Conservation (phyloP, 2,113 vertebrate species). For the Otolemur garnettii region DNA sequence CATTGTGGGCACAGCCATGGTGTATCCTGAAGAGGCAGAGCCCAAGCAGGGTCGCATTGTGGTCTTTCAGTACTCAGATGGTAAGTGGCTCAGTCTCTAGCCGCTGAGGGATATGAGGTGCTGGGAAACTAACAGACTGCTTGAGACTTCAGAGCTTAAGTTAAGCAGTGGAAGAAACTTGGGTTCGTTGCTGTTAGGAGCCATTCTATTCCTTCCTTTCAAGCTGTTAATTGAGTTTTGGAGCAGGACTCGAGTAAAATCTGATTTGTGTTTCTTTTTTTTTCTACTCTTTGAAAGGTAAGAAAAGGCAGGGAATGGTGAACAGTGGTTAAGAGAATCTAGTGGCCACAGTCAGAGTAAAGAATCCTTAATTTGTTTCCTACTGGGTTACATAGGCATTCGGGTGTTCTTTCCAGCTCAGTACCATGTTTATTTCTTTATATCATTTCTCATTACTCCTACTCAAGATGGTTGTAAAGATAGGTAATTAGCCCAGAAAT, state of each 20-base stretch:
- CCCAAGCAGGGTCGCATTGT: conserved; percentile 99
- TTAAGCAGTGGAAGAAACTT: not conserved
- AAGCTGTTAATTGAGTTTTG: not conserved
- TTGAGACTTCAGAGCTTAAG: not conserved
- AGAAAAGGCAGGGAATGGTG: not conserved
- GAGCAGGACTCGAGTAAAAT: not conserved
- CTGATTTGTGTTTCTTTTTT: not conserved
- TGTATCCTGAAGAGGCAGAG: conserved; percentile 98
- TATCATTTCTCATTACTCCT: not conserved
- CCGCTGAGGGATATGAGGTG: accelerated
- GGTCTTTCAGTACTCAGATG: conserved; percentile 98
- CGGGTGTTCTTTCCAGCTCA: not conserved
- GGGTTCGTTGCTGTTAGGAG: not conserved
- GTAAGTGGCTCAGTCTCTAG: conserved; percentile 84
- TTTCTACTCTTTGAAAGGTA: not conserved
- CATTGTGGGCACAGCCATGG: conserved; percentile 98
- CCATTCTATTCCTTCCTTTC: not conserved
- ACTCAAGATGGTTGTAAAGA: not conserved
- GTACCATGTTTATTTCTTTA: not conserved
- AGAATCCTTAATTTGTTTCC: not conserved
- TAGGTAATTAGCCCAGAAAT: not conserved
- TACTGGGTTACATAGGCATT: not conserved
- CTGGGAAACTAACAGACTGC: not conserved
- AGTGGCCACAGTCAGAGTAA: not conserved
- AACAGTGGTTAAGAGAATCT: not conserved